Evolutionary conservation across 2,113 vertebrate genomes (phyloP).

Genomic region (Aramus guarauna): DNA sequence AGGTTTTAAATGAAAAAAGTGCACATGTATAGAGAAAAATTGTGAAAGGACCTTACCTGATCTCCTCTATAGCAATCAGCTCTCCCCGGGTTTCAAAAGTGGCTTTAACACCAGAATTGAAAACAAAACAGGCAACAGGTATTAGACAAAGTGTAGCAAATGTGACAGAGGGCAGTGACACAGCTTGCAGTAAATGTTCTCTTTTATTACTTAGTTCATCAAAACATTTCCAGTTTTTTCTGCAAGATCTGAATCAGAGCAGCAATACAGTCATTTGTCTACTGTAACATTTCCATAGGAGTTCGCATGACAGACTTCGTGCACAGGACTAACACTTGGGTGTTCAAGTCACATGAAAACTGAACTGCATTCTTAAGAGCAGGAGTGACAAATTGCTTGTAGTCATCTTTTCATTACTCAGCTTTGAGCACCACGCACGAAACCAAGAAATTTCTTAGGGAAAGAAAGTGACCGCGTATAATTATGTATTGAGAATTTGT

Average conservation of each 20-base stretch:
- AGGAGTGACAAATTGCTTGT: background rate
- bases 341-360: background rate
- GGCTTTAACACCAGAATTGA: background rate
- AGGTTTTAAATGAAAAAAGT: background rate
- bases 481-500: background rate
- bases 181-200: constrained; percentile 10
- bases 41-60: background rate
- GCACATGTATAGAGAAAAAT: background rate
- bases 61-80: background rate
- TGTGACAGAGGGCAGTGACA: background rate
- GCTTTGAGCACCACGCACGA: background rate
- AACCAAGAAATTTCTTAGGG: background rate
- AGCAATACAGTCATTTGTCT: background rate
- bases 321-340: background rate
- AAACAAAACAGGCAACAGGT: background rate
- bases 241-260: background rate
- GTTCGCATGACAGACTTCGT: background rate
- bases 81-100: background rate
- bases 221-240: background rate
- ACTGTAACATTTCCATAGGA: background rate
- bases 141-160: background rate
- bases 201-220: constrained; percentile 40
- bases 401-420: background rate
- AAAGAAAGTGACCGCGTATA: background rate
- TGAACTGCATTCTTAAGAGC: background rate